phyloP scores from a whole-genome alignment of 2,113 vertebrate species.

The Eurystomus gularis region DNA sequence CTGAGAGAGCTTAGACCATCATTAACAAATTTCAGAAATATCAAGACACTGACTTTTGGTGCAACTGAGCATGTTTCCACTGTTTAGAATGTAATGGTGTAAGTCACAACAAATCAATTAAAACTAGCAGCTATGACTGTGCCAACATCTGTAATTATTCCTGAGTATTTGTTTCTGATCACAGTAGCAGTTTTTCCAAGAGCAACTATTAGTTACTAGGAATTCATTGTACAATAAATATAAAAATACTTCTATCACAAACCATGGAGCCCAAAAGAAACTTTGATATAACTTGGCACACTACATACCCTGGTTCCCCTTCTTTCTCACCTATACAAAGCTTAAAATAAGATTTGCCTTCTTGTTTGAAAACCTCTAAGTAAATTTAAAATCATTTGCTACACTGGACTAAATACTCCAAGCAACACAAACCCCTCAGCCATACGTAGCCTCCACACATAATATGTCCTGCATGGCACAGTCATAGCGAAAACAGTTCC shows the following conservation, averaged over 20 bases:
- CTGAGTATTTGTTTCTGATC: background rate
- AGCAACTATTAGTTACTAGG: background rate
- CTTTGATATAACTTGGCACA: background rate
- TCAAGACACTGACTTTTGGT: background rate
- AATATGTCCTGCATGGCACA: rapidly evolving
- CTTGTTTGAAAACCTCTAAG: background rate
- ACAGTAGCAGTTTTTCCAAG: background rate
- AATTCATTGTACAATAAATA: background rate
- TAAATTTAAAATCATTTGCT: background rate
- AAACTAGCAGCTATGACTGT: background rate
- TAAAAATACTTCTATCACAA: background rate
- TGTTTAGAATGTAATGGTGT: background rate
- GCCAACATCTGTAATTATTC: background rate
- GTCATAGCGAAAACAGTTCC: background rate
- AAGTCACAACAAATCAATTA: background rate
- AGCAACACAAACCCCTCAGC: background rate
- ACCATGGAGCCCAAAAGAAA: background rate
- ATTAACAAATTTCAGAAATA: background rate
- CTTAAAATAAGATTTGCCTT: background rate
- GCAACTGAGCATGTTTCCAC: background rate
- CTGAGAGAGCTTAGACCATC: background rate
- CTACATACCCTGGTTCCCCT: background rate
- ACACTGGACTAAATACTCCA: background rate
- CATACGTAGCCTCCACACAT: background rate
- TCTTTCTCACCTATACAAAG: background rate